Base-by-base conservation (phyloP, 2,113 vertebrate genomes). In the Megaleporinus macrocephalus region DNA sequence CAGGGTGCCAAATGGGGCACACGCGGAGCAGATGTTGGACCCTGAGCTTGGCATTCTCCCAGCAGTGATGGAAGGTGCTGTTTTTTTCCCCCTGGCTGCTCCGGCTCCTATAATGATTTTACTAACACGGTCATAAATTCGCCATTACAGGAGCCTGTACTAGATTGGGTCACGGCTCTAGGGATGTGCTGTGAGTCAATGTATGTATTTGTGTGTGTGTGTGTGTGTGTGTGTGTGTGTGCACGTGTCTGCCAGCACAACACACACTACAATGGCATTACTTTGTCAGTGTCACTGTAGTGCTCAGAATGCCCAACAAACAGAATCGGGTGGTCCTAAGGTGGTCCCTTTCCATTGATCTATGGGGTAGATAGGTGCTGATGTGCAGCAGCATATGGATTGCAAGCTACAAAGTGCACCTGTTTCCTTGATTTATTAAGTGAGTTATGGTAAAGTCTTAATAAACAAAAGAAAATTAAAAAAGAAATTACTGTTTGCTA, bases 11-110 rank as follows among this genome's bases (percentile, higher is more conserved):
- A 33, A 44, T 22, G 55, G 47, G 41, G 33, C 59, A 26, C 2
- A 22, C 2, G 4, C n/a, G 26, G 24, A 62, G 66, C 76, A 84
- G 83, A 84, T 80, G 73, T 53, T 63, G 53, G 70, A n/a, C 78
- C 24, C 55, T 72, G 63, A 18, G 63, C 29, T 69, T 62, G 49
- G 68, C 33, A 16, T 72, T 47, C 68, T 71, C 68, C 55, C 55
- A 72, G 68, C 27, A 27, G 57, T 55, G 29, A 61, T 72, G 51
- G 53, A 79, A 72, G 72, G 18, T 29, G 78, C 27, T 66, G 9
- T 44, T 47, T 66, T 49, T 69, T 22, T n/a, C n/a, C 65, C 61
- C 13, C 20, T 20, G 30, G 76, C 6, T 22, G 27, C 76, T 65
- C 18, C 24, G 62, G 13, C 44, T 55, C 30, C 29, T 78, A 53